Percentiles rank a stretch among this genome's conserved stretches.
phyloP scores from a whole-genome alignment of 2,797 vertebrate genomes.

The Odontamblyopus lacepedii region DNA sequence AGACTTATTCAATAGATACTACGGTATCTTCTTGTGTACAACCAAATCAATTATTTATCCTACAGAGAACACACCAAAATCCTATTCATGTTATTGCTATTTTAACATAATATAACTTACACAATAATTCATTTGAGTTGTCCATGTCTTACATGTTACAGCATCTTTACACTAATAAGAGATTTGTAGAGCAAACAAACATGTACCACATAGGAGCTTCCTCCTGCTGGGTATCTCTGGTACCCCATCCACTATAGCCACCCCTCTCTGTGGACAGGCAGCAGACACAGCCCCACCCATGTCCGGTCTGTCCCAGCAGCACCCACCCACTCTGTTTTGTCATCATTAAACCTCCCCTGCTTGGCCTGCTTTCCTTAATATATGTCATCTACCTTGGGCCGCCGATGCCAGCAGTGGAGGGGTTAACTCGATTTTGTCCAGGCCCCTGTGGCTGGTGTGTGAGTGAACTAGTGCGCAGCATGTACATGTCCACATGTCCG shows the following conservation, averaged over 20 bases:
- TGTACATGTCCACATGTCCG: conserved; percentile 60
- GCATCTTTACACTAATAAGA: neutral
- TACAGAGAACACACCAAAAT: neutral
- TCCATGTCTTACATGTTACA: neutral
- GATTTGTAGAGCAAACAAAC: neutral
- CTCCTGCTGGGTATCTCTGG: conserved; percentile 19
- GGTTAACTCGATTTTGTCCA: conserved; percentile 89
- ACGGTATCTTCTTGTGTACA: neutral
- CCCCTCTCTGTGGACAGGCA: conserved; percentile 33
- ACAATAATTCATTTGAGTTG: neutral
- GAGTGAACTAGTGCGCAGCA: conserved; percentile 46
- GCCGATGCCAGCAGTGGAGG: conserved; percentile 67
- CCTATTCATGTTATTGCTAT: neutral
- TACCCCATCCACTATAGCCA: conserved; percentile 17
- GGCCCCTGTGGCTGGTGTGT: conserved; percentile 50
- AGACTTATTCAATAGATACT: neutral
- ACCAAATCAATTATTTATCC: neutral
- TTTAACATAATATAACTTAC: neutral
- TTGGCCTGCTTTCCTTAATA: conserved; percentile 66
- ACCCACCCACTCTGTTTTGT: conserved; percentile 69
- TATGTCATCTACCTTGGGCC: conserved; percentile 71
- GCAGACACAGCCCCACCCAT: conserved; percentile 68
- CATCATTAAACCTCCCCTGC: conserved; percentile 74
- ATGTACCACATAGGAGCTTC: conserved; percentile 29
- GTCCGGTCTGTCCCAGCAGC: conserved; percentile 60